These are phyloP conservation scores for Stenodera caucasica DNA, from an alignment of 2,888 invertebrate genomes.

Conservation along the genomic window DNA sequence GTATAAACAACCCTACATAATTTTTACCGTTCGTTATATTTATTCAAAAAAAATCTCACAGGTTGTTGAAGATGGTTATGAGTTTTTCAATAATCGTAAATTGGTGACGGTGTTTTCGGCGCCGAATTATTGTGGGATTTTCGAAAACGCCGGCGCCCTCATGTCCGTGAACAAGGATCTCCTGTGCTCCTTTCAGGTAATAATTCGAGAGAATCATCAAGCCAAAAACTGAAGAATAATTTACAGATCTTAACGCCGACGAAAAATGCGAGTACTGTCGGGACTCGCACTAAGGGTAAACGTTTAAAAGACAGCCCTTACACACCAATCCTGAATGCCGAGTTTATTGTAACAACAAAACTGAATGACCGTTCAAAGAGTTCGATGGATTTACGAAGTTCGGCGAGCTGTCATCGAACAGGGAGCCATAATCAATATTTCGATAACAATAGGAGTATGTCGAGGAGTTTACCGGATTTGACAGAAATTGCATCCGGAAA, in stretches of 20 bases:
- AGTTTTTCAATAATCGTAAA: slow-evolving; percentile 98
- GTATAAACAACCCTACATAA: too few relatives aligned
- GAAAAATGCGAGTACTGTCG: background rate
- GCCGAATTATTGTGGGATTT: slow-evolving; percentile 56
- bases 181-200: slow-evolving; percentile 60
- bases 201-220: background rate
- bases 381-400: background rate
- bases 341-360: background rate
- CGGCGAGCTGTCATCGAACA: background rate
- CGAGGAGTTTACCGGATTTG: background rate
- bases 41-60: slow-evolving; percentile 55
- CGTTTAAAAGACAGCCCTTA: slow-evolving; percentile 2
- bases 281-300: slow-evolving; percentile 6
- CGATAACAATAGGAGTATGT: background rate
- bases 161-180: slow-evolving; percentile 44
- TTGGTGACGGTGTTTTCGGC: slow-evolving; percentile 98
- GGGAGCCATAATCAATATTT: background rate
- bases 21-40: too few relatives aligned
- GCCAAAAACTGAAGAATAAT: background rate
- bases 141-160: slow-evolving; percentile 49
- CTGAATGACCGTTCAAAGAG: too few relatives aligned
- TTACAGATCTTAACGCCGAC: slow-evolving; percentile 21
- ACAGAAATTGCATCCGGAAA: background rate
- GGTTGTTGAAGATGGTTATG: slow-evolving; percentile 98
- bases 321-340: background rate